Evolutionary conservation across 1,140 invertebrate species (phyloP), one percentile per base, ranked within the genome.

Genomic region (Galleria mellonella): DNA sequence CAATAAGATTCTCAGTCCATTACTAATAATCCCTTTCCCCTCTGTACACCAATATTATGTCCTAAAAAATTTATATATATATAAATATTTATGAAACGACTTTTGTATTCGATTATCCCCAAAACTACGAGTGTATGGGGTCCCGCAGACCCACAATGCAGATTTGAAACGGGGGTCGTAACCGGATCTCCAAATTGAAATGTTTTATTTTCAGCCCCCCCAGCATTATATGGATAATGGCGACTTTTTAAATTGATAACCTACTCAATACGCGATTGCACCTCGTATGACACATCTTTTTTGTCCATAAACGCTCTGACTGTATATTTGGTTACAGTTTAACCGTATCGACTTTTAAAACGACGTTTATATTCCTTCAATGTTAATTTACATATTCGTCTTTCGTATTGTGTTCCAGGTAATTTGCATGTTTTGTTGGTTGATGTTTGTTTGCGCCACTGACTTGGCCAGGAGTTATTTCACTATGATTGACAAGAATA

Each of bases 181-280:
- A 83, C 81, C 78, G 78, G 78, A 85, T 85, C 76, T 61, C 75
- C 60, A 85, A 82, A 85, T 83, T 85, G 78, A 85, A 83, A 85
- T 83, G 82, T 83, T 85, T 82, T 83, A 85, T 84, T 67, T 28
- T 72, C 60, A 47, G 55, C 60, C 81, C 74, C 17, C 72, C 62
- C 55, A 60, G 60, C 64, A 72, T 78, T 74, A 73, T 63, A 52
- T 32, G 64, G 58, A 77, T 84, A 79, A 84, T 82, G 54, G 62
- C 69, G 64, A 78, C 78, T 79, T 81, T 46, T 71, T 76, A 81
- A 83, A 84, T 83, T 84, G 81, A 81, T 83, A 81, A 84, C 79
- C 69, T 64, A 67, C 54, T 69, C 55, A 67, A 68, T 69, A 66
- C 66, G 58, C 62, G 62, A 23, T 6, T 23, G 17, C 17, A 23